A percentile compares a stretch with the other conserved stretches of the same genome.
Conservation (phyloP, 2,888 invertebrate genomes). For the Gerosis bhagava region DNA sequence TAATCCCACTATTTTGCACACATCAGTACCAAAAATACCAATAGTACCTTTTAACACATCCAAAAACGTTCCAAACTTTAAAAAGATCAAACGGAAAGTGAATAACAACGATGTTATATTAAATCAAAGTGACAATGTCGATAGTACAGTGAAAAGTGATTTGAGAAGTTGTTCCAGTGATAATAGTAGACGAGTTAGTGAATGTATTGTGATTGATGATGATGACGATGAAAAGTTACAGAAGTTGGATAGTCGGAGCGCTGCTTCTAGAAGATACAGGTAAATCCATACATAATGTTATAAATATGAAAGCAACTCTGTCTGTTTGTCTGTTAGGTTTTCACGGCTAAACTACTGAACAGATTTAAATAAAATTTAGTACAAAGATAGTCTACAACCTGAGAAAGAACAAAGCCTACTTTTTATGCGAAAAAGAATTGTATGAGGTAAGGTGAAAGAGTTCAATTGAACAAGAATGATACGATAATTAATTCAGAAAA, state of each 20-base stretch:
- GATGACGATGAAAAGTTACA: constrained; percentile 15
- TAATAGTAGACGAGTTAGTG: too few species aligned
- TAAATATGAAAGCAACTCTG: too few species aligned
- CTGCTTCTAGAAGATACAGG: constrained; percentile 59
- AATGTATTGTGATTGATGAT: constrained; percentile 12
- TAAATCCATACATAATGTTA: too few species aligned
- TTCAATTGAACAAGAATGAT: too few species aligned
- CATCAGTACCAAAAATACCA: constrained; percentile 49
- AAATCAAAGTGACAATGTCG: constrained; percentile 25
- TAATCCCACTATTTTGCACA: constrained; percentile 24
- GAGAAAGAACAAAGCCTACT: too few species aligned
- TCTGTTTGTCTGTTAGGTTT: too few species aligned
- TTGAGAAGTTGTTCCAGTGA: constrained; percentile 22
- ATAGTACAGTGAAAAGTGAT: constrained; percentile 23
- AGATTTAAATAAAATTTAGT: too few species aligned
- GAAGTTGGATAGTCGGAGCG: constrained; percentile 47
- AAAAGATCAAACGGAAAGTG: constrained; percentile 30
- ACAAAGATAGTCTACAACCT: too few species aligned
- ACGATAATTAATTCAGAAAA: too few species aligned
- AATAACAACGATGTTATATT: constrained; percentile 2
- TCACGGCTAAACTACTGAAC: too few species aligned
- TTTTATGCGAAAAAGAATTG: too few species aligned
- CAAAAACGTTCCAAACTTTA: constrained; percentile 25
- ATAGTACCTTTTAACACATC: constrained; percentile 45
- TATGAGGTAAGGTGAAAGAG: too few species aligned